phyloP scores from a whole-genome alignment of 2,797 vertebrate species.

The Pseudochromis fuscus region DNA sequence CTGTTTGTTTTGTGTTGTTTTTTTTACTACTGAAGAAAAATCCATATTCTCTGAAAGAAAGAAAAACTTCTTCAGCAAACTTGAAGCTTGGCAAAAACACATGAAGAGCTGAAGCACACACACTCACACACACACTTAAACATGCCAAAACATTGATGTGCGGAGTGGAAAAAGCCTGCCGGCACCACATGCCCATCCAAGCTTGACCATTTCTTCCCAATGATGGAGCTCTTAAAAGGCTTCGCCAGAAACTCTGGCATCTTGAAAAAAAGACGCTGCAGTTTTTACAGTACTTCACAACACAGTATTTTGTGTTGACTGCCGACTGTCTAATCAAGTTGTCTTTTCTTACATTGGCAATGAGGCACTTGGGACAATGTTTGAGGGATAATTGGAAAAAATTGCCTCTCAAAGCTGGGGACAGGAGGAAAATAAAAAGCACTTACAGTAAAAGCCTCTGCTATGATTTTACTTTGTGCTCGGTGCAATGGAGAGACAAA shows the following conservation, averaged over 20 bases:
- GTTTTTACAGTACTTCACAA: constrained; percentile 30
- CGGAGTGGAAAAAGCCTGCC: constrained; percentile 23
- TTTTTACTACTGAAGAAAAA: constrained; percentile 12
- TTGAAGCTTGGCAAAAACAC: constrained; percentile 31
- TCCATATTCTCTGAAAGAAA: constrained; percentile 24
- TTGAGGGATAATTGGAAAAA: constrained; percentile 51
- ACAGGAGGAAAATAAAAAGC: constrained; percentile 50
- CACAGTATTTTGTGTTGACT: constrained; percentile 33
- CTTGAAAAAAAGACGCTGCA: constrained; percentile 22
- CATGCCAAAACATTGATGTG: constrained; percentile 46
- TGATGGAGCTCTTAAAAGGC: constrained; percentile 50
- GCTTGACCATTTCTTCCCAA: constrained; percentile 35
- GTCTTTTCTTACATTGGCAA: constrained; percentile 48
- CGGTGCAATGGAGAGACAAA: constrained; percentile 7
- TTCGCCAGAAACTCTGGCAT: constrained; percentile 36
- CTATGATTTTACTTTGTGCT: constrained; percentile 25
- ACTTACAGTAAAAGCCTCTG: constrained; percentile 53
- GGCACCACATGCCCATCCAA: constrained; percentile 37
- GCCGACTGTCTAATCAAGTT: constrained; percentile 48
- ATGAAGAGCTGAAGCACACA: constrained; percentile 9
- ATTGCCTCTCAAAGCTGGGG: constrained; percentile 41
- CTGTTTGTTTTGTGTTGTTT: too few relatives aligned
- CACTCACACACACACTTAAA: background rate
- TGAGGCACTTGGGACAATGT: constrained; percentile 37
- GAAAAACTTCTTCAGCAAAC: constrained; percentile 12